Base-by-base conservation (phyloP, 2,888 invertebrate genomes). In the Luffia ferchaultella region DNA sequence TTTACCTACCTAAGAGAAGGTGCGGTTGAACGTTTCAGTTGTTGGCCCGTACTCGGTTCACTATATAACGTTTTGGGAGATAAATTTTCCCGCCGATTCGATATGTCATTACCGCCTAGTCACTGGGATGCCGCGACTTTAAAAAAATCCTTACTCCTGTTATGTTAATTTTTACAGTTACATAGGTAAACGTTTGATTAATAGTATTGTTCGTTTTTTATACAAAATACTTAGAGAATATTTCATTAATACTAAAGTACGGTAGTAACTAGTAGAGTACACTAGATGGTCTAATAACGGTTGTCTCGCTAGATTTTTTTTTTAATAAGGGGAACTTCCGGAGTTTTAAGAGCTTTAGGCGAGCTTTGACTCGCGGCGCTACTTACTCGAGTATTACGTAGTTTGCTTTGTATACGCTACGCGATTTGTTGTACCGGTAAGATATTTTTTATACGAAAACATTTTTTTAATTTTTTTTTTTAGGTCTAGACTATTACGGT, bases 351-450 rank as follows among this genome's bases (percentile, higher is more conserved):
- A 64, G 64, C 65, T 55, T 62, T 12, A 20, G 30, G 30, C 5
- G 56, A 60, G 61, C 65, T 60, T 57, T 59, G 58, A 53, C 53
- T 52, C 50, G 57, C 59, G 59, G 54, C 58, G 19, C 70, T 71
- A 68, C 73, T 74, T 74, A 68, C 68, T 67, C 68, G 74, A 78
- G 78, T 79, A 77, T 76, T 78, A 76, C 67, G 30, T 48, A 70
- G 65, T 69, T 75, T 68, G 73, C 73, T 77, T 73, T 70, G 68
- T 75, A 75, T 73, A 76, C 69, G 73, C 68, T 78, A 72, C 76
- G 78, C 75, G 77, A 73, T 78, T 78, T 78, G 80, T 80, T 82
- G 76, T 75, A 72, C 73, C 71, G 79, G 78, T 82, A 82, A 80
- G 82, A 79, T 80, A 78, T 80, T 70, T 70, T 71, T 82, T 78